Base-by-base conservation (phyloP, 2,113 vertebrate genomes). In the Ochotona princeps region DNA sequence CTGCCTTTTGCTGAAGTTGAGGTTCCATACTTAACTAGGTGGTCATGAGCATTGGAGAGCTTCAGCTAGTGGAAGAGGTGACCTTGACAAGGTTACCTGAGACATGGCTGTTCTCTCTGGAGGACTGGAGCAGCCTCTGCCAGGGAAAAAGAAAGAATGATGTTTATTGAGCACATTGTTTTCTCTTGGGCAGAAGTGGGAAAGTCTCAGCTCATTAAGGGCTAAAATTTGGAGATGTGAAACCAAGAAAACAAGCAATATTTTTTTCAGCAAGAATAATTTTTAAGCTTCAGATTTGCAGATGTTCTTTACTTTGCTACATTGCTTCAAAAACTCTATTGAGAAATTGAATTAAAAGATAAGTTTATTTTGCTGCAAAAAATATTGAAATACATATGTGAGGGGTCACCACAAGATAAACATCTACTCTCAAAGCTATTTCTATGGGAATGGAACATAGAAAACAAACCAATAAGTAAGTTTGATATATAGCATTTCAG, bases 401-500 rank as follows among this genome's bases (percentile, higher is more conserved):
- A 57, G 54, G 18, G 54, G 4, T 66, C 12, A 93, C 57, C 57
- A 87, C 26, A 30, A 91, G 63, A 32, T 15, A 87, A 90, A 80
- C 61, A 60, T 38, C 83, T 79, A 67, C 13, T 70, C 23, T 44
- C 47, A 86, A 69, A 76, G 4, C 76, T 91, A 72, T 93, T 73
- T 91, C 49, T 86, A 63, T 23, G 61, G 21, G 81, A 6, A 18
- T 47, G 14, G 4, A 8, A 63, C 44, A 80, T 4, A 72, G 57
- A 76, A 91, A 91, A 84, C 9, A 89, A 89, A 54, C 2, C 10
- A 75, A 74, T 66, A 87, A 75, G 63, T 60, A 67, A 74, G 47
- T 63, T 66, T 83, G 69, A 70, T 49, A 70, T 5, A 13, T 51
- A 80, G 32, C 73, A 70, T 61, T 11, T 91, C 60, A 70, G 44